phyloP scores from a whole-genome alignment of 2,797 vertebrate species.

The Siniperca scherzeri region DNA sequence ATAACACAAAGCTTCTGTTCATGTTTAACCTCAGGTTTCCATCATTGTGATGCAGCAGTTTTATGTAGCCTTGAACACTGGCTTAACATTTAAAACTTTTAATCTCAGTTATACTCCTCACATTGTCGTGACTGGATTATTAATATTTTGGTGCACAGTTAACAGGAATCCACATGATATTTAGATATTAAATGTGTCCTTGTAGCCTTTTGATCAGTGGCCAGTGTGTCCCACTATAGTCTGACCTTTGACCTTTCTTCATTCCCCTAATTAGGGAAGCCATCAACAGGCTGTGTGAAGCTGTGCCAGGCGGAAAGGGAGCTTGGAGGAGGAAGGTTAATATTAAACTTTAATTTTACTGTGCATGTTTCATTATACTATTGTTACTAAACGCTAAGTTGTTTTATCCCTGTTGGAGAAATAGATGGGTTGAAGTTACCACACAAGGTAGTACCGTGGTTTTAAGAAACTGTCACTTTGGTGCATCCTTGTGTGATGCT shows the following conservation, averaged over 20 bases:
- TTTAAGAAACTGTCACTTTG: background rate
- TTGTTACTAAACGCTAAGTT: background rate
- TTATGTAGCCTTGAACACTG: background rate
- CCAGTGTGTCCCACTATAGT: background rate
- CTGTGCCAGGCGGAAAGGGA: conserved; percentile 93
- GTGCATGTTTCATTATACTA: conserved; percentile 14
- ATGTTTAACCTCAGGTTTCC: conserved; percentile 47
- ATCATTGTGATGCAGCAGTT: background rate
- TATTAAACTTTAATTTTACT: conserved; percentile 15
- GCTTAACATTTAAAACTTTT: background rate
- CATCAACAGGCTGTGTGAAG: conserved; percentile 96
- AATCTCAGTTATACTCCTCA: background rate
- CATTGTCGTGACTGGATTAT: background rate
- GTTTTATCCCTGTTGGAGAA: background rate
- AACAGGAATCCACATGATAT: conserved; percentile 7
- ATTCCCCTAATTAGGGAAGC: conserved; percentile 89
- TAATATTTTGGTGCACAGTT: background rate
- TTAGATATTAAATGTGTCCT: background rate
- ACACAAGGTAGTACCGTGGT: background rate
- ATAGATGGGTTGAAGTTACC: background rate
- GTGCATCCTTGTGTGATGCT: background rate
- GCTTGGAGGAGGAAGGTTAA: conserved; percentile 96
- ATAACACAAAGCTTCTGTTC: conserved; percentile 41
- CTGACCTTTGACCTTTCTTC: conserved; percentile 49
- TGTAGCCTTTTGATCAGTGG: conserved; percentile 9